Conservation (phyloP, 2,888 invertebrate genomes). For the Heliconius ethilla region DNA sequence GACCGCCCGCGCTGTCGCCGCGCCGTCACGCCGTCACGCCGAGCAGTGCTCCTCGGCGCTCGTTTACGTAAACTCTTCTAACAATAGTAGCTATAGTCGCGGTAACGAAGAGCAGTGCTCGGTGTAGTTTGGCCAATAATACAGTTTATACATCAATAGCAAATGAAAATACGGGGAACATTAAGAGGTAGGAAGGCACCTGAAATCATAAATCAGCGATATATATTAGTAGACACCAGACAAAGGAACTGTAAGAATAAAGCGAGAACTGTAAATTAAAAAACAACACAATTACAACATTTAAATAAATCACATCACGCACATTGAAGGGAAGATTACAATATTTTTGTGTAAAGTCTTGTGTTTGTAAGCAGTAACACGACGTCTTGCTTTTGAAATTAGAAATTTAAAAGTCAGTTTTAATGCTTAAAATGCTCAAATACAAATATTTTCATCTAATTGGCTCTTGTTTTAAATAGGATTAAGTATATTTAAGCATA, state of each 20-base stretch:
- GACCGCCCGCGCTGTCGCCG: conserved; percentile 66
- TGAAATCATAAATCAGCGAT: conserved; percentile 67
- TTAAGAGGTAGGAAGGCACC: conserved; percentile 65
- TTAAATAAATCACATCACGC: conserved; percentile 28
- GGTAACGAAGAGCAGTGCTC: conserved; percentile 72
- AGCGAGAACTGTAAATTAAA: conserved; percentile 43
- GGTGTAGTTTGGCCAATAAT: conserved; percentile 66
- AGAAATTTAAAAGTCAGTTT: background rate
- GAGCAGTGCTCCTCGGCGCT: conserved; percentile 63
- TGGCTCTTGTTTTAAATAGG: background rate
- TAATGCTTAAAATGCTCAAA: background rate
- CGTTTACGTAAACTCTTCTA: too few relatives aligned
- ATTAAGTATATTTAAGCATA: background rate
- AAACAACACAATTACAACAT: conserved; percentile 39
- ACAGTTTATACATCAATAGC: conserved; percentile 47
- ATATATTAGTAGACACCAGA: conserved; percentile 51
- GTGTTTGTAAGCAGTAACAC: background rate
- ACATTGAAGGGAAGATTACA: conserved; percentile 24
- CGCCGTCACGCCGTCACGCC: conserved; percentile 61
- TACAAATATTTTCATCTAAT: background rate
- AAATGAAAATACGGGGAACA: conserved; percentile 61
- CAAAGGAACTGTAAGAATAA: conserved; percentile 41
- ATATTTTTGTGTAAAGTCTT: background rate
- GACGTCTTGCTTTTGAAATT: background rate
- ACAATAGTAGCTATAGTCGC: background rate